These are phyloP conservation scores for Agrochola macilenta DNA, from an alignment of 2,888 invertebrate genomes.

Conservation along the genomic window DNA sequence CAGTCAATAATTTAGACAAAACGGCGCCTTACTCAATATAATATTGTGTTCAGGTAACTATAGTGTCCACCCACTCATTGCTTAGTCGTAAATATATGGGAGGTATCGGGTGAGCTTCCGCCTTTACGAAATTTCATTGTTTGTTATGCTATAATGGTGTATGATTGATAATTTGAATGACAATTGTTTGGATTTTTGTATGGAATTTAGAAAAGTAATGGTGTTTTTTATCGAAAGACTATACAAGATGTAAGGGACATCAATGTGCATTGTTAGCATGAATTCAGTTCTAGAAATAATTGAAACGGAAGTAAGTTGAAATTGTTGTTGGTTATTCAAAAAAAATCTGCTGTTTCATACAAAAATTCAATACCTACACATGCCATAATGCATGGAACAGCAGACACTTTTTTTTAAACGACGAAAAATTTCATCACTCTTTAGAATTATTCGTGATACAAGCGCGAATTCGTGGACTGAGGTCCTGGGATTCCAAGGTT, in stretches of 20 bases:
- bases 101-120: slow-evolving; percentile 39
- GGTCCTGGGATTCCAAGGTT: neutral
- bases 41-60: slow-evolving; percentile 38
- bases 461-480: too few relatives aligned
- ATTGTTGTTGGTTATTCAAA: too few relatives aligned
- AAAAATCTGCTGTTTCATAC: too few relatives aligned
- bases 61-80: slow-evolving; percentile 32
- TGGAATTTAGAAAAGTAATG: neutral
- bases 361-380: too few relatives aligned
- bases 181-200: neutral
- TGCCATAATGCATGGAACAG: too few relatives aligned
- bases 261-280: neutral
- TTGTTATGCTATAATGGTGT: neutral
- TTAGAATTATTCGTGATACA: neutral
- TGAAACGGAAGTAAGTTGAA: too few relatives aligned
- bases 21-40: slow-evolving; percentile 22
- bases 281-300: neutral
- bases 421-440: too few relatives aligned
- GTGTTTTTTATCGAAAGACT: neutral
- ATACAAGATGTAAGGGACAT: neutral
- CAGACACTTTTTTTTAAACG: too few relatives aligned
- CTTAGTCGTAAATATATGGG: slow-evolving; percentile 38
- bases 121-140: slow-evolving; percentile 44
- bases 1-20: slow-evolving; percentile 36
- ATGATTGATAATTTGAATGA: slow-evolving; percentile 18